A percentile compares a stretch with the other conserved stretches of the same genome.
These are phyloP conservation scores for Idaea aversata DNA, from an alignment of 2,888 invertebrate genomes.

Conservation along the genomic window DNA sequence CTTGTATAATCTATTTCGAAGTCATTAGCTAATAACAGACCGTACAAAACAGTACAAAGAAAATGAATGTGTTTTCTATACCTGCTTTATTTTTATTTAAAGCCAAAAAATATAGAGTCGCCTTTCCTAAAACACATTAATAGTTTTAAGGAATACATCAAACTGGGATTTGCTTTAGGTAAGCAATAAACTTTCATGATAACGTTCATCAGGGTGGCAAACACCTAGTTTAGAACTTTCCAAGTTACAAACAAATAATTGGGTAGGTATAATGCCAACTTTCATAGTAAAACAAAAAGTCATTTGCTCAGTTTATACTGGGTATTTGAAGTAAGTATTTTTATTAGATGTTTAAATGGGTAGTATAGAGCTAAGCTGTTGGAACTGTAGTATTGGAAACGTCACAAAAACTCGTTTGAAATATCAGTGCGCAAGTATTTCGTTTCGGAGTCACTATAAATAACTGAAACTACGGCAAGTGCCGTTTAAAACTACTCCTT, in stretches of 20 bases:
- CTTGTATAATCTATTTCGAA: neutral
- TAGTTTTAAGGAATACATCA: neutral
- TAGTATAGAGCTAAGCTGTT: neutral
- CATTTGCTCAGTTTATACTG: neutral
- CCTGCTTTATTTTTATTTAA: neutral
- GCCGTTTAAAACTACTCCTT: slow-evolving; percentile 45
- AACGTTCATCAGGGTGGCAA: slow-evolving; percentile 1
- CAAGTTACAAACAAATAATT: neutral
- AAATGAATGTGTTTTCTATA: neutral
- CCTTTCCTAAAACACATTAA: neutral
- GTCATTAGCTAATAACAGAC: neutral
- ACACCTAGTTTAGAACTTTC: neutral
- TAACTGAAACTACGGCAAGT: slow-evolving; percentile 42
- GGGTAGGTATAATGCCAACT: neutral
- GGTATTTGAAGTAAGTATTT: neutral
- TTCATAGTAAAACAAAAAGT: neutral
- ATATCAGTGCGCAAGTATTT: slow-evolving; percentile 33
- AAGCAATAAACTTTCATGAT: neutral
- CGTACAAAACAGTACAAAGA: neutral
- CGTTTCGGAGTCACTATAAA: slow-evolving; percentile 38
- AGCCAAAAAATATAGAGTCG: neutral
- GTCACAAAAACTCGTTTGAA: slow-evolving; percentile 20
- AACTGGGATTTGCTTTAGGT: neutral
- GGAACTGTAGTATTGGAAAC: neutral
- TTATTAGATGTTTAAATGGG: neutral